Conservation (phyloP, 2,888 invertebrate species). For the Chouioia cunea region DNA sequence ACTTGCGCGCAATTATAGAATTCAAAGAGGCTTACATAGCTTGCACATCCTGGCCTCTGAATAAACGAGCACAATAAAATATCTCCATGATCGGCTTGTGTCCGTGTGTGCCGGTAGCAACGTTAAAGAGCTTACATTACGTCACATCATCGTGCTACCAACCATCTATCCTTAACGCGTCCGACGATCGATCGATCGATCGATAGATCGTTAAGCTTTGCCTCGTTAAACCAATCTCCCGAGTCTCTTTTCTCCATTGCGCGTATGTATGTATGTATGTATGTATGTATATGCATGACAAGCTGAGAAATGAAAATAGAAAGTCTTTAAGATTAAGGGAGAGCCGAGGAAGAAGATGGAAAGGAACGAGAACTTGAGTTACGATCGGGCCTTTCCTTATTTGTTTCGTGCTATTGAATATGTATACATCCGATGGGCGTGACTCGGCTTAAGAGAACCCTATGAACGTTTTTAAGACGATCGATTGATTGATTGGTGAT, state of each 20-base stretch:
- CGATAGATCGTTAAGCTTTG: constrained; percentile 38
- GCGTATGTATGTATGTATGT: background rate
- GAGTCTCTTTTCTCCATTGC: constrained; percentile 15
- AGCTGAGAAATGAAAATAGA: constrained; percentile 1
- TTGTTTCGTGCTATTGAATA: no score
- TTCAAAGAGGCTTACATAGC: constrained; percentile 26
- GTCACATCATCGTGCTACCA: constrained; percentile 36
- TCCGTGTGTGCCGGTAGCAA: constrained; percentile 7
- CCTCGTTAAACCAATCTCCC: constrained; percentile 37
- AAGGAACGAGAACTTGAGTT: background rate
- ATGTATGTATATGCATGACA: background rate
- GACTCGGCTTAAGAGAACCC: no score
- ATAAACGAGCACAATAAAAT: constrained; percentile 39
- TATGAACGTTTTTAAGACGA: no score
- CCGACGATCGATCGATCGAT: constrained; percentile 31
- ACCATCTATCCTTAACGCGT: constrained; percentile 33
- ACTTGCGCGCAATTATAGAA: constrained; percentile 29
- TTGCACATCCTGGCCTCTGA: constrained; percentile 1
- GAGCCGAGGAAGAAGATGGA: background rate
- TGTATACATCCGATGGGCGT: no score
- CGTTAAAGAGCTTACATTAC: constrained; percentile 45
- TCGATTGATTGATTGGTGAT: no score
- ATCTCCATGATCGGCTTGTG: constrained; percentile 31
- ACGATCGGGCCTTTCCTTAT: no score
- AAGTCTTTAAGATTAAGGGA: background rate